phyloP scores from a whole-genome alignment of 2,797 vertebrate genomes.

The Acanthurus lineatus region DNA sequence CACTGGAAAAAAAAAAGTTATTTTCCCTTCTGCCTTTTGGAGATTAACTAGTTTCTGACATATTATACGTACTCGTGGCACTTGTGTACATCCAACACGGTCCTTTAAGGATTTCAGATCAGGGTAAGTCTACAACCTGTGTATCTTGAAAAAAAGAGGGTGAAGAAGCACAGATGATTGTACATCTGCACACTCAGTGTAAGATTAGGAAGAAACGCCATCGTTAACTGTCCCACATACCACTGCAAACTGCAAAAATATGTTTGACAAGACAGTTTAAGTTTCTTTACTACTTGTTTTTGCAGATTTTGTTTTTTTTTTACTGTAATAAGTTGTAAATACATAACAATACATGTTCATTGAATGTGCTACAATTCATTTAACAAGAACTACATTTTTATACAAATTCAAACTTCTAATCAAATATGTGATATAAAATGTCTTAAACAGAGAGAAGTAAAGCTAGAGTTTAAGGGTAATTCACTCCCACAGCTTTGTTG shows the following conservation, averaged over 20 bases:
- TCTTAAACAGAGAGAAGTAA: slow-evolving; percentile 35
- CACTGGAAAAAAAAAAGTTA: background rate
- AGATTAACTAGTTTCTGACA: slow-evolving; percentile 31
- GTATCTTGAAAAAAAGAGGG: slow-evolving; percentile 21
- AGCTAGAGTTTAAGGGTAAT: slow-evolving; percentile 7
- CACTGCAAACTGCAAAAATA: slow-evolving; percentile 1
- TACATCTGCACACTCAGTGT: slow-evolving; percentile 26
- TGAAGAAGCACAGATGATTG: slow-evolving; percentile 53
- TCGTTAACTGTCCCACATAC: slow-evolving; percentile 2
- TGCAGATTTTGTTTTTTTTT: slow-evolving; percentile 45
- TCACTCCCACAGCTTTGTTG: slow-evolving; percentile 29
- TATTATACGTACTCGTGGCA: slow-evolving; percentile 16
- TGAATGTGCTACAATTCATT: slow-evolving; percentile 7
- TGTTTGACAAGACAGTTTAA: slow-evolving; percentile 6
- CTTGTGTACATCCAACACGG: slow-evolving; percentile 32
- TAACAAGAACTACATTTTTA: slow-evolving; percentile 21
- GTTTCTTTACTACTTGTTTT: slow-evolving; percentile 25
- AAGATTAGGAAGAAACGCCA: slow-evolving; percentile 10
- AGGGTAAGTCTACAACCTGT: slow-evolving; percentile 33
- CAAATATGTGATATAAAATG: background rate
- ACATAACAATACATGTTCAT: slow-evolving; percentile 16
- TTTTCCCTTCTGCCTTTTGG: background rate
- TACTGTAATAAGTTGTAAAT: slow-evolving; percentile 48
- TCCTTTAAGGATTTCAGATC: slow-evolving; percentile 68
- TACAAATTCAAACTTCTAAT: slow-evolving; percentile 32